Percentiles rank a stretch among this genome's conserved stretches.
phyloP scores from a whole-genome alignment of 2,113 vertebrate genomes.

The Puntigrus tetrazona region DNA sequence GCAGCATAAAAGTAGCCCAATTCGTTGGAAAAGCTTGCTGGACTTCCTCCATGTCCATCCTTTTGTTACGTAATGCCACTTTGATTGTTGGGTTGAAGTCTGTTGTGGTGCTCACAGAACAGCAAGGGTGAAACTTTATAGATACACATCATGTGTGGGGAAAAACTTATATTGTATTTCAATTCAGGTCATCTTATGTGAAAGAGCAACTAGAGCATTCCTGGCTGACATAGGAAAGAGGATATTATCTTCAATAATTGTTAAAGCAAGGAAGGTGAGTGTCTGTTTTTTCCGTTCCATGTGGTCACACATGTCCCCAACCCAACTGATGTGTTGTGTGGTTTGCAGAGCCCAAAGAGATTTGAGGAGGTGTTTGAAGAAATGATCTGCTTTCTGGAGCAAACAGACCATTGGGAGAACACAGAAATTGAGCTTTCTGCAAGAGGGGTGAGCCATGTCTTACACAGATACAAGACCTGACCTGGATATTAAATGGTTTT shows the following conservation, averaged over 20 bases:
- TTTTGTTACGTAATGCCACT: background rate
- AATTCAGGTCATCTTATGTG: constrained; percentile 87
- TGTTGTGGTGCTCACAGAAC: too few species aligned
- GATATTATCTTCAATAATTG: constrained; percentile 90
- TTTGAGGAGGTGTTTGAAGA: constrained; percentile 97
- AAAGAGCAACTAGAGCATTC: constrained; percentile 85
- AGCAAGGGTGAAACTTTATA: too few species aligned
- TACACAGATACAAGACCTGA: background rate
- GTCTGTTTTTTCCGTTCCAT: background rate
- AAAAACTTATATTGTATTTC: background rate
- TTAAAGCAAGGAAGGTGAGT: constrained; percentile 90
- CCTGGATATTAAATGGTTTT: background rate
- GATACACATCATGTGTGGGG: too few species aligned
- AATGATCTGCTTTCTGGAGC: constrained; percentile 91
- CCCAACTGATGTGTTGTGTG: background rate
- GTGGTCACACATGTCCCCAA: background rate
- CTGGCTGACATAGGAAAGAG: constrained; percentile 91
- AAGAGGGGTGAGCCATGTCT: constrained; percentile 80
- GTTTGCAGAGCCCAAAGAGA: constrained; percentile 87
- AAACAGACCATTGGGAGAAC: constrained; percentile 90
- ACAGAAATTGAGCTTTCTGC: constrained; percentile 89
- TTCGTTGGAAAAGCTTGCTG: too few species aligned
- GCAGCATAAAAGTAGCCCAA: too few species aligned
- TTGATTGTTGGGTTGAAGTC: background rate
- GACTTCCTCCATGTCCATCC: background rate